phyloP scores from a whole-genome alignment of 2,113 vertebrate species.

The Suncus etruscus region DNA sequence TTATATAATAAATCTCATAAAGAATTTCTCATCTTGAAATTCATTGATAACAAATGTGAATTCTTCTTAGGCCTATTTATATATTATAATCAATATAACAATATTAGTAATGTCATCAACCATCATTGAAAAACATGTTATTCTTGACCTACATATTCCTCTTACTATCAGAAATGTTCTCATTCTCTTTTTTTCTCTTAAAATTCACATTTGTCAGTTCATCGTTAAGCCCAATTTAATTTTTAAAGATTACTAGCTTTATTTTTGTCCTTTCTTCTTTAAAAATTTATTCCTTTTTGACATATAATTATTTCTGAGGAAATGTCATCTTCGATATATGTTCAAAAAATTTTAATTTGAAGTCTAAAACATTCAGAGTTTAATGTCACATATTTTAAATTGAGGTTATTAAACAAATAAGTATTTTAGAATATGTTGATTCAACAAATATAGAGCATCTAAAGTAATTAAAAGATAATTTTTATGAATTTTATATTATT shows the following conservation, averaged over 20 bases:
- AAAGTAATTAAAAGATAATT: slow-evolving; percentile 37
- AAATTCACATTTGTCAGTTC: background rate
- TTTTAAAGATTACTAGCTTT: slow-evolving; percentile 31
- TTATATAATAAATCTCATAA: background rate
- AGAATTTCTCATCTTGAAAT: background rate
- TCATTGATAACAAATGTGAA: background rate
- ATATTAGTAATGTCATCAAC: background rate
- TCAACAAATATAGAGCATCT: background rate
- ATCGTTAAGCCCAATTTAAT: slow-evolving; percentile 12
- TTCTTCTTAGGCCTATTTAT: background rate
- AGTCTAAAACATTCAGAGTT: slow-evolving; percentile 6
- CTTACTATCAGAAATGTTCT: background rate
- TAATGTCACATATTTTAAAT: slow-evolving; percentile 22
- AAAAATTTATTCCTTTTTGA: slow-evolving; percentile 13
- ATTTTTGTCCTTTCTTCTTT: slow-evolving; percentile 56
- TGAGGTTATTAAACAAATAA: background rate
- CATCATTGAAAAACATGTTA: background rate
- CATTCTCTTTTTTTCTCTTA: background rate
- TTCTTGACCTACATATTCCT: background rate
- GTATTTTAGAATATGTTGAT: background rate
- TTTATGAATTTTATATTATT: slow-evolving; percentile 50
- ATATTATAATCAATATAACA: background rate
- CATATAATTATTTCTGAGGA: slow-evolving; percentile 47
- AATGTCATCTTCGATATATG: slow-evolving; percentile 39
- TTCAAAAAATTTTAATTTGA: slow-evolving; percentile 57